Base-by-base conservation (phyloP, 1,140 invertebrate genomes). In the Papilio dardanus region DNA sequence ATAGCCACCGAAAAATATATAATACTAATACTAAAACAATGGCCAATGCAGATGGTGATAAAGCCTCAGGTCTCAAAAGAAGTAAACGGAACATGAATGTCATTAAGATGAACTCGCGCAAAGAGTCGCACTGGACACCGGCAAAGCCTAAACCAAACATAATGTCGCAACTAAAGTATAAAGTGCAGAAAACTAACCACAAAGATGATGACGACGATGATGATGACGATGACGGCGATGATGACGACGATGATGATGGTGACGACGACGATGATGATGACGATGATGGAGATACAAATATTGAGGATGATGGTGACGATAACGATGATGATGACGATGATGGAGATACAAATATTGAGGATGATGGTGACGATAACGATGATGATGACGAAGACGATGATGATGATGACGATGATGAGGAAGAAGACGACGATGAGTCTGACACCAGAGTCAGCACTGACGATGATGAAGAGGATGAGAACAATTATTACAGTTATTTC, bases 401-500 rank as follows among this genome's bases (percentile, higher is more conserved):
- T 35, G 88, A 94, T 35, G 91, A 94, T 50, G 88, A 94, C 50
- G 91, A 94, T 73, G 87, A 93, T 84, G 92, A 93, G 80, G 90
- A 94, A 79, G 92, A 94, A 75, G 93, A 94, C 78, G 94, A 95
- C 67, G 92, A 94, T 79, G 88, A 94, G 12, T 35, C 31, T 35
- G n/a, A 35, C n/a, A 67, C 30, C 16, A 19, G 65, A 19, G n/a
- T 67, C 30, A 67, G 33, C 71, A 93, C 95, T 79, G 92, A 94
- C 74, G 92, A 94, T 54, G 91, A 93, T 67, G 86, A 94, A 84
- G 91, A 93, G 82, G 87, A 94, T 69, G 91, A 94, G 75, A 89
- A 94, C 83, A 93, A 94, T 79, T 92, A 94, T 81, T 91, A 94
- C 80, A 92, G 94, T 88, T 89, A 92, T 87, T 89, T 93, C 84